Base-by-base conservation (phyloP, 2,888 invertebrate species). In the Scaptodrosophila latifasciaeformis region DNA sequence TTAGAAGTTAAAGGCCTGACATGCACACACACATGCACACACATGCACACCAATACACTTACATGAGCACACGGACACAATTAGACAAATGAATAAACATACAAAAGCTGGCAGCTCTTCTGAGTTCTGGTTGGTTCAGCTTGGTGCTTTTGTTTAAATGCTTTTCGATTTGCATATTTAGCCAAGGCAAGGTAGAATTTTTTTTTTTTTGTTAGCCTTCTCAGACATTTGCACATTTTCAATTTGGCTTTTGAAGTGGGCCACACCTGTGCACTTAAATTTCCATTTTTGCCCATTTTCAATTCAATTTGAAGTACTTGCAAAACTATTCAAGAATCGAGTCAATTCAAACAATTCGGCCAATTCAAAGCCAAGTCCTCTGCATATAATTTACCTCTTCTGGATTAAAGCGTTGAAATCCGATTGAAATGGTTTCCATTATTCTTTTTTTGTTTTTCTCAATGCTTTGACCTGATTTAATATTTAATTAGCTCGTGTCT, bases 1-100 rank as follows among this genome's bases (percentile, higher is more conserved):
- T 81, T 72, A 59, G 57, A 65, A 75, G 64, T 56, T 62, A 57
- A 58, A 53, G 54, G 62, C 44, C 63, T 62, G 35, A 21, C 40
- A 18, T 44, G 49, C 35, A 24, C 27, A 34, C 37, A 18, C 56
- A 18, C 18, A 13, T 6, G n/a, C 40, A 17, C 39, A 39, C 17
- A 48, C 40, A 24, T 31, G 17, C 27, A 37, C 37, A 29, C 29
- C 15, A 42, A 27, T 2, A 15, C 29, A 35, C 37, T 27, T 13
- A 15, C 43, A 31, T 13, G 7, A 12, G 29, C 43, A 27, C 17
- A 27, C 43, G 6, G 34, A 34, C 34, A 34, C 34, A 34, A 34
- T 34, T 34, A 34, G 34, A 34, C 13, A 34, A 34, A 34, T 34
- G 34, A 34, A 34, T 34, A 34, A 34, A 34, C 34, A 34, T 34